Percentiles rank a stretch among this genome's conserved stretches.
Evolutionary conservation across 2,888 invertebrate species (phyloP).

Genomic region (Cryptosula pallasiana): DNA sequence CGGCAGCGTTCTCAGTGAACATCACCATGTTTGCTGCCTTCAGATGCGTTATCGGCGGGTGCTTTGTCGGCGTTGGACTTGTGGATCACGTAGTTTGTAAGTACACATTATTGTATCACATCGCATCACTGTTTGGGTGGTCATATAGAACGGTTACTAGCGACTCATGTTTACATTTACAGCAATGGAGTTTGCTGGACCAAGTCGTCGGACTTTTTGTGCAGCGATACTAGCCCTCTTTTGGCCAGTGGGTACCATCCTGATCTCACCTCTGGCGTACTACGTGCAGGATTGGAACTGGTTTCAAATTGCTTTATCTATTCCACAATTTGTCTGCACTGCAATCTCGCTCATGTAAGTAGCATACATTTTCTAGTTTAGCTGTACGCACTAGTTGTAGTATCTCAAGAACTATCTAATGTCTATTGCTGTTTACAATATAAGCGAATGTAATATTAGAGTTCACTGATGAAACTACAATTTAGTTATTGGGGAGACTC

Average conservation of each 20-base stretch:
- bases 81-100: not conserved
- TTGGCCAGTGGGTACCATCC: not conserved
- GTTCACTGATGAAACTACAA: no score
- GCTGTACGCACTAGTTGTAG: not conserved
- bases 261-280: not conserved
- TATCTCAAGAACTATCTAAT: no score
- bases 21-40: slow-evolving; percentile 1
- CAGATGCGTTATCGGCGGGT: not conserved
- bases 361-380: not conserved
- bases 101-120: no score
- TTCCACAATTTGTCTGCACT: not conserved
- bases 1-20: not conserved
- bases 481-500: no score
- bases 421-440: no score
- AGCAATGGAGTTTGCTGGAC: not conserved
- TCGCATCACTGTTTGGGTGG: no score
- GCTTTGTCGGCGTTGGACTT: not conserved
- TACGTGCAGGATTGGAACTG: slow-evolving; percentile 15
- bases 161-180: no score
- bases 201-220: not conserved
- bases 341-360: not conserved
- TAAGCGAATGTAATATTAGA: no score
- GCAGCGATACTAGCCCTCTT: not conserved
- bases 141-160: no score
- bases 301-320: not conserved